Evolutionary conservation across 2,797 vertebrate species (phyloP).

Genomic region (Poecilia wingei): DNA sequence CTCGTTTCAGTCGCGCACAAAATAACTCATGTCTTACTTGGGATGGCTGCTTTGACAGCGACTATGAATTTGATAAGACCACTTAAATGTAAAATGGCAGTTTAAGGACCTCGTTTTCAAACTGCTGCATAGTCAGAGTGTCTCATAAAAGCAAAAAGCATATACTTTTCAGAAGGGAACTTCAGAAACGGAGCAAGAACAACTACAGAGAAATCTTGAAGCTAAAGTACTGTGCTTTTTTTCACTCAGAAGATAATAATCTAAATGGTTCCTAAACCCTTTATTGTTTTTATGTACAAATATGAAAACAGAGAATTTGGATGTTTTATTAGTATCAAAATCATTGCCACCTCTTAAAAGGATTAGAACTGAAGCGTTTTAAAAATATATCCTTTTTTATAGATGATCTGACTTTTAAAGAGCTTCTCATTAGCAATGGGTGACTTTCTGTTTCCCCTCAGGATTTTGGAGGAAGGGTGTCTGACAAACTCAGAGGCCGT

Average conservation of each 20-base stretch:
- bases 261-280: slow-evolving; percentile 23
- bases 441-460: neutral
- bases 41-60: slow-evolving; percentile 66
- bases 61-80: slow-evolving; percentile 76
- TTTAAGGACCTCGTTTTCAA: slow-evolving; percentile 76
- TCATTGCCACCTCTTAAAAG: neutral
- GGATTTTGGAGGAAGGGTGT: neutral
- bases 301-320: neutral
- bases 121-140: slow-evolving; percentile 48
- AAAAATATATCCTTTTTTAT: neutral
- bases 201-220: slow-evolving; percentile 33
- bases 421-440: neutral
- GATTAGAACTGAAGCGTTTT: neutral
- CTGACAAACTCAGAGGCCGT: neutral
- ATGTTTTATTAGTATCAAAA: neutral
- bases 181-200: slow-evolving; percentile 37
- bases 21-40: slow-evolving; percentile 70
- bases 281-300: neutral
- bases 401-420: neutral
- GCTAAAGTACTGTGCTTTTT: slow-evolving; percentile 22
- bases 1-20: slow-evolving; percentile 65
- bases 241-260: slow-evolving; percentile 38
- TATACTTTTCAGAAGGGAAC: slow-evolving; percentile 57
- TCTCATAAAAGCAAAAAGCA: slow-evolving; percentile 67
- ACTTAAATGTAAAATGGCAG: slow-evolving; percentile 78